Conservation (phyloP, 1,140 invertebrate species). For the Aethina tumida region DNA sequence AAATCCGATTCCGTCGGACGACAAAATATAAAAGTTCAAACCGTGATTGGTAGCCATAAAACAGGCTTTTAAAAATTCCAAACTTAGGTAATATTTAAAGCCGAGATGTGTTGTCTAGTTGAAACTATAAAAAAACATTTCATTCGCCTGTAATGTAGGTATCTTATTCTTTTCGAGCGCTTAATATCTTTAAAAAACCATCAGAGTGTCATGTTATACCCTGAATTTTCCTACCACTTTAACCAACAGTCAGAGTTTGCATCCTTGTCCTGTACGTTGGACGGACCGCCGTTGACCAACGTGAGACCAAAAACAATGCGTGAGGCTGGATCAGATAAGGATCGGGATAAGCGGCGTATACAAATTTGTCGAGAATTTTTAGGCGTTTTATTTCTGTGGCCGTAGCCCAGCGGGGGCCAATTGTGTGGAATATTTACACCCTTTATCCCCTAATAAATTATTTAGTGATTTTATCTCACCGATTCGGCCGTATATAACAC, state of each 20-base stretch:
- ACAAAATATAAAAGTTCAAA: too few relatives aligned
- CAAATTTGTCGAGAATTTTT: slow-evolving; percentile 30
- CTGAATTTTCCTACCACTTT: slow-evolving; percentile 3
- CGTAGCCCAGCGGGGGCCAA: slow-evolving; percentile 22
- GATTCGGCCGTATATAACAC: slow-evolving; percentile 10
- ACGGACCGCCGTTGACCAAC: slow-evolving; percentile 1
- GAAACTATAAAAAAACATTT: slow-evolving; percentile 17
- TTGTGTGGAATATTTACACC: slow-evolving; percentile 31
- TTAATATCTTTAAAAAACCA: slow-evolving; percentile 20
- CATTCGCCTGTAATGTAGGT: slow-evolving; percentile 16
- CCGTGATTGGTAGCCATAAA: too few relatives aligned
- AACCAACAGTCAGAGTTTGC: slow-evolving; percentile 3
- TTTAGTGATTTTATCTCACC: slow-evolving; percentile 24
- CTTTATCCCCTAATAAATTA: slow-evolving; percentile 29
- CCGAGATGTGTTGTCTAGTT: too few relatives aligned
- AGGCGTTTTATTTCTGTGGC: slow-evolving; percentile 24
- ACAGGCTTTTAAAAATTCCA: too few relatives aligned
- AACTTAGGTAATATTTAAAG: too few relatives aligned
- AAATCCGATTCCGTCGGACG: too few relatives aligned
- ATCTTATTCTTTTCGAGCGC: slow-evolving; percentile 17
- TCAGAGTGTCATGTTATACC: slow-evolving; percentile 22
- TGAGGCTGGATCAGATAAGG: slow-evolving; percentile 17
- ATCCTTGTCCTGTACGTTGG: slow-evolving; percentile 4
- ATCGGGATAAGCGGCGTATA: slow-evolving; percentile 21
- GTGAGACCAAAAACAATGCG: slow-evolving; percentile 9